Percentiles rank a stretch among this genome's conserved stretches.
Evolutionary conservation across 2,113 vertebrate genomes (phyloP).

Genomic region (Diadophis punctatus): DNA sequence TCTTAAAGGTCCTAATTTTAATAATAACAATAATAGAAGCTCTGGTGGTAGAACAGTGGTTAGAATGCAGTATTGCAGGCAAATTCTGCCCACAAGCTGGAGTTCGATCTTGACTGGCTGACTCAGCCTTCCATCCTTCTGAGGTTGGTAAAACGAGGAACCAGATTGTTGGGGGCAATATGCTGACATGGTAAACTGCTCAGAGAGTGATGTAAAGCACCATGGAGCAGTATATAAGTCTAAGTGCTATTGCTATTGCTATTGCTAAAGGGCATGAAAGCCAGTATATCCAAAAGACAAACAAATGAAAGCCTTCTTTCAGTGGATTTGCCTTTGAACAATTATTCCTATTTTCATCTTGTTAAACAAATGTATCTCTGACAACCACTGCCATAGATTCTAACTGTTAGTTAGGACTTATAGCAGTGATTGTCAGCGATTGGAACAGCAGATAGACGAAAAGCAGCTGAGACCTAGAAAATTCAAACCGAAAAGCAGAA

Average conservation of each 20-base stretch:
- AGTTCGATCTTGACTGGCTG: neutral
- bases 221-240: neutral
- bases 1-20: neutral
- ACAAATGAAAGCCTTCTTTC: neutral
- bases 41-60: neutral
- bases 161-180: neutral
- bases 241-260: neutral
- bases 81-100: neutral
- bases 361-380: neutral
- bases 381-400: neutral
- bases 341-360: constrained; percentile 10
- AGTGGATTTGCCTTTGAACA: constrained; percentile 2
- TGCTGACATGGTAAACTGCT: neutral
- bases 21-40: neutral
- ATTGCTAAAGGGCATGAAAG: neutral
- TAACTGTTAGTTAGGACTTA: neutral
- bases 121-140: neutral
- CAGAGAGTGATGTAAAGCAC: neutral
- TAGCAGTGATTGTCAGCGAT: neutral
- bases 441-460: neutral
- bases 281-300: neutral
- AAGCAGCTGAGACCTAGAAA: neutral
- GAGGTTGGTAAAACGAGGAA: neutral
- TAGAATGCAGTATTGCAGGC: neutral
- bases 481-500: neutral